Base-by-base conservation (phyloP, 2,797 vertebrate species). In the Poeciliopsis infans region DNA sequence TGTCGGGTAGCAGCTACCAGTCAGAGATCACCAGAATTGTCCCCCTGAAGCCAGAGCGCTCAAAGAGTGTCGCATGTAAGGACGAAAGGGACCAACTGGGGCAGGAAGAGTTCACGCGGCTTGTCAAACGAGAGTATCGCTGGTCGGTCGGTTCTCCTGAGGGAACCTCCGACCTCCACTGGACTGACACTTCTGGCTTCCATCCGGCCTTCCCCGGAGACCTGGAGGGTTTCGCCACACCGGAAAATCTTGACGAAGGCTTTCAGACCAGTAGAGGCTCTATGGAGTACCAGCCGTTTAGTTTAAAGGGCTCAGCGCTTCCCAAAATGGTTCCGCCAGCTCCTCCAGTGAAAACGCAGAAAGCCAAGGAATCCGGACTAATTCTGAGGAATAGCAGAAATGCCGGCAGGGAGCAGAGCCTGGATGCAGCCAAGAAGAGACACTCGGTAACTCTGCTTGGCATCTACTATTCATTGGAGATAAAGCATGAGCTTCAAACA, bases 281-380 rank as follows among this genome's bases (percentile, higher is more conserved):
- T 0, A 51, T 83, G 6, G 95, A 96, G 76, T 91, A 81, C 68
- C 93, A 91, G n/a, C 84, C 45, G 3, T 87, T 92, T n/a, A 11
- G 89, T 69, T 90, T 91, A 70, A 96, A 94, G 91, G 79, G 90
- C 33, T 83, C 89, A 28, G 81, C 70, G 2, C 84, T 94, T 74
- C 92, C 93, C 49, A 96, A 95, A 93, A 95, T 89, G 86, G 83
- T 85, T 78, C 96, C 96, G 18, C 96, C 96, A 16, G 94, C 93
- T 23, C 95, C 95, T 0, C 96, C 96, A 0, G 94, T 96, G 59
- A 96, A 96, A 93, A 95, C 95, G 36, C 95, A 95, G 93, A 96
- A 96, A 92, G 95, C 95, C 81, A 91, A 95, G 78, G 95, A 96
- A 90, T 96, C 96, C 1, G 95, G 95, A 75, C 92, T 96, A 33